phyloP scores from a whole-genome alignment of 92 coral and sea anemone species.

The Plumapathes pennacea region DNA sequence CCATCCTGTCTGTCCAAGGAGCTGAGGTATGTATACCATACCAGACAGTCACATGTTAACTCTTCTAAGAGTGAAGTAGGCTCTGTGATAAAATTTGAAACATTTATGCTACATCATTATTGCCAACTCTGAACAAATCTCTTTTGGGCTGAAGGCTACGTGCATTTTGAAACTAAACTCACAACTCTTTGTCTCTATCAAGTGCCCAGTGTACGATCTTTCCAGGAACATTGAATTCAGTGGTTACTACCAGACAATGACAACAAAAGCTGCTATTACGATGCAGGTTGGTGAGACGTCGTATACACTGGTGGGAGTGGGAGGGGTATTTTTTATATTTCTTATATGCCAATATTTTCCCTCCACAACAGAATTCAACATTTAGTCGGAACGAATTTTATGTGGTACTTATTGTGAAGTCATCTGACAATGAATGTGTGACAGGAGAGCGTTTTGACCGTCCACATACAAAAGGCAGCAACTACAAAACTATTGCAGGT shows the following conservation, averaged over 20 bases:
- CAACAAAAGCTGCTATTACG: slow-evolving; percentile 89
- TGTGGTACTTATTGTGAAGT: slow-evolving; percentile 81
- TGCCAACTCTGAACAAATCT: no score
- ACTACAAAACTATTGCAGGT: no score
- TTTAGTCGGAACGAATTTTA: slow-evolving; percentile 51
- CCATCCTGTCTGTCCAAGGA: slow-evolving; percentile 85
- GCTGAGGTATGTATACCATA: slow-evolving; percentile 75
- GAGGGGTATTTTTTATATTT: no score
- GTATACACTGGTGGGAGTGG: no score
- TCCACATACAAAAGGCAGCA: background rate
- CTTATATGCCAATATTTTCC: no score
- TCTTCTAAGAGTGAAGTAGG: no score
- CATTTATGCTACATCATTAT: no score
- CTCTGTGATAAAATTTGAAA: no score
- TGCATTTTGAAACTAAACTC: no score
- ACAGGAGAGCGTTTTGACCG: slow-evolving; percentile 44
- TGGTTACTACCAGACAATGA: slow-evolving; percentile 94
- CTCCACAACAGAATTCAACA: slow-evolving; percentile 6
- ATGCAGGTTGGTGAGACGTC: slow-evolving; percentile 78
- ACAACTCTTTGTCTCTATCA: background rate
- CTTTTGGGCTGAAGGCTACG: no score
- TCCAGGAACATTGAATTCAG: slow-evolving; percentile 92
- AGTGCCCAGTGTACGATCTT: slow-evolving; percentile 95
- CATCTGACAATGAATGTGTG: slow-evolving; percentile 78
- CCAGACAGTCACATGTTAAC: no score